Evolutionary conservation across 2,888 invertebrate genomes (phyloP), one percentile per base, ranked within the genome.

Genomic region (Nemapogon koenigi): DNA sequence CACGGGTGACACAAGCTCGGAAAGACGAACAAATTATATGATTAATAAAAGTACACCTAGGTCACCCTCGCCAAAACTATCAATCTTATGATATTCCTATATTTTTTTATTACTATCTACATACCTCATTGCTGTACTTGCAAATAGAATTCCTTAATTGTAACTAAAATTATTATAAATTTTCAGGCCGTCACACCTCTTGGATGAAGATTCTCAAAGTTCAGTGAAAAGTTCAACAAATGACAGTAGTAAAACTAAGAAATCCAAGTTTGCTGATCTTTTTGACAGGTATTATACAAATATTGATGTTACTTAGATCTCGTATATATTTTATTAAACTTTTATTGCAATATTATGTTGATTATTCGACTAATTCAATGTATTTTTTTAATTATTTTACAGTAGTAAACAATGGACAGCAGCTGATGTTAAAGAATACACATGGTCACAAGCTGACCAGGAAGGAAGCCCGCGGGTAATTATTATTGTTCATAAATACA

Each of bases 391-490:
- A 22, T 29, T 11, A 30, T 26, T 7, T 35, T 10, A 8, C 35
- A 78, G 78, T 53, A 75, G 65, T 51, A 81, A 82, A 53, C 78
- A 83, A 32, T 87, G 89, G 57, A 89, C 90, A 14, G 94, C 94
- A 11, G 90, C 92, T 38, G 91, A 91, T 61, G 85, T 97, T 37
- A 93, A 92, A 42, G 97, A 97, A 62, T 97, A 97, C 60, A 90
- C 89, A 53, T 97, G 97, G 97, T 93, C 93, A 4, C 82, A 83
- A 18, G 84, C 75, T 56, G 69, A 65, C 18, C 22, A 22, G 22
- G 10, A 6, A 22, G 22, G n/a, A n/a, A n/a, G n/a, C n/a, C n/a
- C n/a, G n/a, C n/a, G n/a, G n/a, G n/a, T n/a, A n/a, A n/a, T 33
- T 28, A 22, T 7, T 22, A 7, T 22, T 7, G 11, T 19, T n/a